Conservation (phyloP, 2,888 invertebrate species). For the Xestia rhomboidea region DNA sequence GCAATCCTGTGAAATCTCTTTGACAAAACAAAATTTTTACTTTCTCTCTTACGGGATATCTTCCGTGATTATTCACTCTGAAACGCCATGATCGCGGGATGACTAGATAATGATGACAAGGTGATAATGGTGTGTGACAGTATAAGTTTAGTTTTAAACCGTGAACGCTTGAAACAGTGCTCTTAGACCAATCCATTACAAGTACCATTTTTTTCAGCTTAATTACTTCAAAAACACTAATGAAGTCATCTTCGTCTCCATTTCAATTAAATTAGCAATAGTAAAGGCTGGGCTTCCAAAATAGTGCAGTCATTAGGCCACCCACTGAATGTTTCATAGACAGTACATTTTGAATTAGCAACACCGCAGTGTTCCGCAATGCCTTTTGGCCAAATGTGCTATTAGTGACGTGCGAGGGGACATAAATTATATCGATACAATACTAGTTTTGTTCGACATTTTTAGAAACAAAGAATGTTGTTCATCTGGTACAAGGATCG, state of each 20-base stretch:
- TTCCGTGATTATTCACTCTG: too few relatives aligned
- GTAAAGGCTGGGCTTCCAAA: conserved; percentile 44
- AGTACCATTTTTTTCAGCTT: neutral
- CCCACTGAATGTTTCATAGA: conserved; percentile 79
- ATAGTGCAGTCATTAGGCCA: conserved; percentile 72
- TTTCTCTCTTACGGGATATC: too few relatives aligned
- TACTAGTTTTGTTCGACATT: too few relatives aligned
- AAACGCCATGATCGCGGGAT: too few relatives aligned
- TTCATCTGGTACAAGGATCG: neutral
- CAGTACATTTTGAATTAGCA: conserved; percentile 82
- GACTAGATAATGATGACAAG: too few relatives aligned
- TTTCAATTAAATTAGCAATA: conserved; percentile 42
- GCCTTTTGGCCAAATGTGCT: conserved; percentile 75
- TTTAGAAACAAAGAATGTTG: neutral
- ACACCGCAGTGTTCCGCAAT: conserved; percentile 77
- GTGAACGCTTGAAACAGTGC: too few relatives aligned
- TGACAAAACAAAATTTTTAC: too few relatives aligned
- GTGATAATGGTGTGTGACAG: too few relatives aligned
- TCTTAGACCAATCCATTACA: too few relatives aligned
- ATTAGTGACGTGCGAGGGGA: conserved; percentile 67
- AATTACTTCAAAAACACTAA: neutral
- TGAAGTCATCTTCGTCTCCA: neutral
- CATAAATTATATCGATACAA: conserved; percentile 37
- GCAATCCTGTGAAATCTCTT: neutral
- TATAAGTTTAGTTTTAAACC: too few relatives aligned